A percentile compares a stretch with the other conserved stretches of the same genome.
phyloP scores from a whole-genome alignment of 2,888 invertebrate species.

The Lumbricus terrestris region DNA sequence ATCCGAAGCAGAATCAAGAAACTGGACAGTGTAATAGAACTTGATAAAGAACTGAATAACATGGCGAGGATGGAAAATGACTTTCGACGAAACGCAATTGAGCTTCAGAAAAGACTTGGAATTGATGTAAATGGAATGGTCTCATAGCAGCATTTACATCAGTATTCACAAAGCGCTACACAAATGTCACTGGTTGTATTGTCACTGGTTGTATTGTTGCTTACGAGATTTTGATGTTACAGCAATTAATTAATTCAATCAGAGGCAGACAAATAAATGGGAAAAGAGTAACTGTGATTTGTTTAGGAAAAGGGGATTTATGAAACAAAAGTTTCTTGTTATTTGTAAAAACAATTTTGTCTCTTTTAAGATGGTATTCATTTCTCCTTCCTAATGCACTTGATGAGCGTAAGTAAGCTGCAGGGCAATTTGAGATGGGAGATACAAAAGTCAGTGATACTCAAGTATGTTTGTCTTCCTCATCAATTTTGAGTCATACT shows the following conservation, averaged over 20 bases:
- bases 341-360: neutral
- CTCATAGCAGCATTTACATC: neutral
- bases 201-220: too few relatives aligned
- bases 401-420: neutral
- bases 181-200: too few relatives aligned
- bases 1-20: neutral
- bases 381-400: neutral
- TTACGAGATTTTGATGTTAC: neutral
- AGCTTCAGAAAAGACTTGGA: constrained; percentile 6
- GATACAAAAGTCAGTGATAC: neutral
- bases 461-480: neutral
- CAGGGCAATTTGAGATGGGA: neutral
- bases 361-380: too few relatives aligned
- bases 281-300: neutral
- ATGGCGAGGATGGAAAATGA: neutral
- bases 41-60: neutral
- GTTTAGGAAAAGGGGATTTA: neutral
- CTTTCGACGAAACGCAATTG: neutral
- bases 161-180: too few relatives aligned
- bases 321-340: neutral
- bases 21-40: neutral
- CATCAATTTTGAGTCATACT: neutral
- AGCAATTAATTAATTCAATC: neutral
- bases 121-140: neutral
- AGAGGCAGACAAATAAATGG: neutral